Evolutionary conservation across 2,797 vertebrate species (phyloP).

Genomic region (Sarcoramphus papa): DNA sequence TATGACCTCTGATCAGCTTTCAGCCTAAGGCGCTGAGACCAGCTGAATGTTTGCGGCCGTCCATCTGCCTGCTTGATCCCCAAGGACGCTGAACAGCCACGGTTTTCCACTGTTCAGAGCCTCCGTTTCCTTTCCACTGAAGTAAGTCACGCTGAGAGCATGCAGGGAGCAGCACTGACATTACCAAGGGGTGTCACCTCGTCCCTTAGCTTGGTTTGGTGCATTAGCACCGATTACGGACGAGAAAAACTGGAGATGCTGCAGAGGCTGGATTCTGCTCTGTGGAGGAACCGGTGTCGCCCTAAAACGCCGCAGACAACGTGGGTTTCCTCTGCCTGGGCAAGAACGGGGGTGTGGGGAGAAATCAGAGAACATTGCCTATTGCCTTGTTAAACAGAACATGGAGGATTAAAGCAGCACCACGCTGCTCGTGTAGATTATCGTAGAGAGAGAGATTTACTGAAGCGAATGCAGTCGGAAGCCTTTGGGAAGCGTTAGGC

Average conservation of each 20-base stretch:
- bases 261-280: not conserved
- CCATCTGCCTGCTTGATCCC: not conserved
- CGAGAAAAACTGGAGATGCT: not conserved
- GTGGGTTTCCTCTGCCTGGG: not conserved
- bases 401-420: not conserved
- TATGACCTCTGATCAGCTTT: not conserved
- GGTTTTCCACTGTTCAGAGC: rapidly evolving
- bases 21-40: not conserved
- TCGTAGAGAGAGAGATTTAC: rapidly evolving
- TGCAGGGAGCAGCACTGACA: rapidly evolving
- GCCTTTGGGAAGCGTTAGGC: not conserved
- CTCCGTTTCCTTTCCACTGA: rapidly evolving
- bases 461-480: not conserved
- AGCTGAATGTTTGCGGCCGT: rapidly evolving
- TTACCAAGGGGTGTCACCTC: rapidly evolving
- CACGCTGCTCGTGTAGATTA: rapidly evolving
- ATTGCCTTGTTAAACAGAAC: not conserved
- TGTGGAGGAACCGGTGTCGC: rapidly evolving
- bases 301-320: no score
- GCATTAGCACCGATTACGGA: rapidly evolving
- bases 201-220: rapidly evolving
- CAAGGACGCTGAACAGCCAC: rapidly evolving
- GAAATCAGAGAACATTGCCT: rapidly evolving
- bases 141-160: rapidly evolving
- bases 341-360: rapidly evolving